A percentile compares a stretch with the other conserved stretches of the same genome.
Conservation (phyloP, 2,888 invertebrate species). For the Teleiodes luculella region DNA sequence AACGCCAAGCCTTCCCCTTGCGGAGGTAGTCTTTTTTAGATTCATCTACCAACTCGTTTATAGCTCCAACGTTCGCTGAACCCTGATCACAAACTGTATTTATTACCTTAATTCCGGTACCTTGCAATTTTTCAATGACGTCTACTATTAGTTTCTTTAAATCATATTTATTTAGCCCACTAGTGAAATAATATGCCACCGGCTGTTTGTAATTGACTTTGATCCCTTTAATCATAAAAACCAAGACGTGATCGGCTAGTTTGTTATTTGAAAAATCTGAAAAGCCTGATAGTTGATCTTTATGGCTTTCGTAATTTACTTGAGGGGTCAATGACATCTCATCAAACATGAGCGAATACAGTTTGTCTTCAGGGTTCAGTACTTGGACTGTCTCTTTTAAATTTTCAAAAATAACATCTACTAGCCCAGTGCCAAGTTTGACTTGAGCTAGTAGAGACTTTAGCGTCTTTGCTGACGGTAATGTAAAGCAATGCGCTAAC, state of each 20-base stretch:
- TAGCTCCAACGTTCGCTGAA: too few species aligned
- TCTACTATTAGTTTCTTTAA: constrained; percentile 13
- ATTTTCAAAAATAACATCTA: constrained; percentile 21
- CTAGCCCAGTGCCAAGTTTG: constrained; percentile 13
- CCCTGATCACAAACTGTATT: too few species aligned
- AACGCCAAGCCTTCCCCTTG: not conserved
- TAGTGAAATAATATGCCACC: constrained; percentile 20
- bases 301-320: constrained; percentile 17
- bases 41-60: too few species aligned
- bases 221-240: constrained; percentile 20
- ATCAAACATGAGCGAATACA: constrained; percentile 24
- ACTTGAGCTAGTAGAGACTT: not conserved
- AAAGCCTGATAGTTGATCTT: not conserved
- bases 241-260: constrained; percentile 19
- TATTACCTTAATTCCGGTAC: constrained; percentile 6
- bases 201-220: constrained; percentile 20
- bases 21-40: too few species aligned
- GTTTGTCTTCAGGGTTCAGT: constrained; percentile 3
- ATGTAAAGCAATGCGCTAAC: not conserved
- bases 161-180: constrained; percentile 12
- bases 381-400: constrained; percentile 16
- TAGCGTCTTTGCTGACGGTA: not conserved
- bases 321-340: constrained; percentile 26
- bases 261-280: not conserved
- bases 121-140: constrained; percentile 11